phyloP scores from a whole-genome alignment of 1,140 invertebrate genomes.

The Drosophila ogumai region DNA sequence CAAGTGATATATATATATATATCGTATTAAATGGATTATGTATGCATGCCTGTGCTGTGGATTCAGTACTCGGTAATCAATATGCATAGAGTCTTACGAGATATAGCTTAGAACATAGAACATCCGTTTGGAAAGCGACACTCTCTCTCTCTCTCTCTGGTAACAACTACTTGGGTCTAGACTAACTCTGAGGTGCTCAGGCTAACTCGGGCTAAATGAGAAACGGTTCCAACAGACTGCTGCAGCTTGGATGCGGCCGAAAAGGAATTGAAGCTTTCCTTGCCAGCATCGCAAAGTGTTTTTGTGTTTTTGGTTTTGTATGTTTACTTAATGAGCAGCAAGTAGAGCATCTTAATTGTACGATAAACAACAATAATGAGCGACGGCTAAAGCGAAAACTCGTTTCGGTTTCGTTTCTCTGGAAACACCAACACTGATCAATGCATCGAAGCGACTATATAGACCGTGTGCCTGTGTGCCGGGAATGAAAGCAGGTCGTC shows the following conservation, averaged over 20 bases:
- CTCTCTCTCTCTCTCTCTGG: conserved; percentile 10
- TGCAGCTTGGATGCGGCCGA: conserved; percentile 38
- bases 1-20: conserved; percentile 39
- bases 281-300: conserved; percentile 27
- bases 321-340: conserved; percentile 48
- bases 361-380: conserved; percentile 71
- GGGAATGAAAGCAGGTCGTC: conserved; percentile 32
- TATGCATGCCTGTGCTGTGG: conserved; percentile 44
- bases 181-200: conserved; percentile 52
- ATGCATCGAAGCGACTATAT: conserved; percentile 29
- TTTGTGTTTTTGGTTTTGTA: conserved; percentile 19
- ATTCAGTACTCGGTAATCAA: conserved; percentile 48
- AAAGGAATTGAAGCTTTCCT: conserved; percentile 57
- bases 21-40: conserved; percentile 50
- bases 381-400: conserved; percentile 54
- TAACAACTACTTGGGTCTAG: conserved; percentile 55
- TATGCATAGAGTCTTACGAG: conserved; percentile 70
- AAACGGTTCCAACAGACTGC: conserved; percentile 34
- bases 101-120: conserved; percentile 69
- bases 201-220: conserved; percentile 50
- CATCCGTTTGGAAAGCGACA: conserved; percentile 41
- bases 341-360: conserved; percentile 58
- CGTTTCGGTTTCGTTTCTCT: conserved; percentile 27
- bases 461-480: conserved; percentile 37
- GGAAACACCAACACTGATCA: conserved; percentile 54